Conservation (phyloP, 2,113 vertebrate genomes). For the Chamaea fasciata region DNA sequence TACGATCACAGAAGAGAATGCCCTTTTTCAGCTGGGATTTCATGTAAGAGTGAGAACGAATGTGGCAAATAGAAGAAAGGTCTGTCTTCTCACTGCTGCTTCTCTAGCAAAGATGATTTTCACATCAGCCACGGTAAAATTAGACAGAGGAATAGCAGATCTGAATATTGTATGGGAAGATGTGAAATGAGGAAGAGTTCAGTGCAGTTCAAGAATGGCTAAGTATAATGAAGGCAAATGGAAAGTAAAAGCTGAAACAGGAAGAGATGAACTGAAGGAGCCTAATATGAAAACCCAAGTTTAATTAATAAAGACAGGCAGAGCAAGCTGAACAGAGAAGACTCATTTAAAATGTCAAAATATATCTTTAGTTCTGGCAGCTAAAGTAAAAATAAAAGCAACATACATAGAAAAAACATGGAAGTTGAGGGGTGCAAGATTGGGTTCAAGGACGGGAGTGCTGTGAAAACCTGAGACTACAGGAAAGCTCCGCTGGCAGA, state of each 20-base stretch:
- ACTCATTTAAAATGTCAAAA: conserved; percentile 1
- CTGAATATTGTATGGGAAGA: not conserved
- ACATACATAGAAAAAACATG: not conserved
- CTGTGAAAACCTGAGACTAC: not conserved
- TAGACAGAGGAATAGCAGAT: not conserved
- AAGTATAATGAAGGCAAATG: conserved; percentile 8
- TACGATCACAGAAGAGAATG: not conserved
- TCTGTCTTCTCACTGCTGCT: not conserved
- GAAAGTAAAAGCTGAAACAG: not conserved
- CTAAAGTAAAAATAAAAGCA: conserved; percentile 2
- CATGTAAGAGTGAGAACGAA: not conserved
- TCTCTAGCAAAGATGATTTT: conserved; percentile 1
- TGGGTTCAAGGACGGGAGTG: not conserved
- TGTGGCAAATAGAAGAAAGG: not conserved
- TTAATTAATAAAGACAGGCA: conserved; percentile 34
- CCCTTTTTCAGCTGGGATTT: not conserved
- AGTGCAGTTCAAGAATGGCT: conserved; percentile 10
- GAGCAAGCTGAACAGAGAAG: not conserved
- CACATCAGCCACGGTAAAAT: not conserved
- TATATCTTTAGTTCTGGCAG: not conserved
- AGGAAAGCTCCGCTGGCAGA: not conserved
- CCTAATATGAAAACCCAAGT: not conserved
- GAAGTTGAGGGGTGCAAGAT: not conserved
- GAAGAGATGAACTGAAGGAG: not conserved
- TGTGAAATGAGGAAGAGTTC: not conserved